Evolutionary conservation across 2,113 vertebrate species (phyloP), one percentile per base, ranked within the genome.

Genomic region (Chloebia gouldiae): DNA sequence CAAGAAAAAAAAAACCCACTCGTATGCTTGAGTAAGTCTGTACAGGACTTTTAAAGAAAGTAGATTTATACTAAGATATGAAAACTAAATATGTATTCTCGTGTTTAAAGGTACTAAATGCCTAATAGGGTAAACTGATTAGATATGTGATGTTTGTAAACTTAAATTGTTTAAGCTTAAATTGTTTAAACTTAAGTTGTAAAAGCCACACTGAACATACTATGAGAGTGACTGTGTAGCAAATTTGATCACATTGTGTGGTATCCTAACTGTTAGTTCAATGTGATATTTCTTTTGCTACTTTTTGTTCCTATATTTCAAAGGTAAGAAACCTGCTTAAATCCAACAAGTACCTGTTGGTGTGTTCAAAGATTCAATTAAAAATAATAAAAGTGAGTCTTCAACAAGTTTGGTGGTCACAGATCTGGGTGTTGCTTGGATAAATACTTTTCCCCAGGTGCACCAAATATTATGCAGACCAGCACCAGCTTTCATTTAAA

Each of bases 381-480:
- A 64, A 51, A 68, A 57, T 42, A 68, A 33, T n/a, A 35, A 37
- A 92, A 73, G 64, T 66, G 47, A 78, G 57, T 64, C 27, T 37
- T 87, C 77, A 73, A 8, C 51, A 68, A 53, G 57, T 95, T 92
- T 94, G 73, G 53, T 95, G 66, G 72, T 66, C 56, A 66, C 59
- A 92, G 28, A 82, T 51, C 47, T 93, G 69, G 33, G 40, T 86
- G 40, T 88, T 93, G 20, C 57, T 87, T 93, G 64, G 66, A 60
- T 92, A 92, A 93, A 76, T 94, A 66, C 94, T 97, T 97, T 96
- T 94, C 50, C 44, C 90, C 91, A 97, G 89, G 92, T 97, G 84
- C 81, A 85, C 68, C 82, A 95, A 95, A 87, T 94, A 68, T 61
- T 92, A 80, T 76, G 79, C 80, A 91, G 77, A 59, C 63, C 47